phyloP scores from a whole-genome alignment of 2,888 invertebrate genomes.

The Drosophila demipolita region DNA sequence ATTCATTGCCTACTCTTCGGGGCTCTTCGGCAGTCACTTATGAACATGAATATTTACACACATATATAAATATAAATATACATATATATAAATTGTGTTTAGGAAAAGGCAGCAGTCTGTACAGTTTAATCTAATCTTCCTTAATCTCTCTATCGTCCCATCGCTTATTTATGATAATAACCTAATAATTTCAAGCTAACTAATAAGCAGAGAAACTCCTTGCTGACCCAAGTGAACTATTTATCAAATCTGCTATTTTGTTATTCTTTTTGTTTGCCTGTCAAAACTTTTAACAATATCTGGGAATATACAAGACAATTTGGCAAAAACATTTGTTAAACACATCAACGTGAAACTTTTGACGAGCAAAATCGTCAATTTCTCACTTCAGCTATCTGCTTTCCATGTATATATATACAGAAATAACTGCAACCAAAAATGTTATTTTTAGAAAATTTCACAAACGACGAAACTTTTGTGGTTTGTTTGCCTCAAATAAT shows the following conservation, averaged over 20 bases:
- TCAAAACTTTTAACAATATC: constrained; percentile 16
- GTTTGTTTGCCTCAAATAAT: constrained; percentile 53
- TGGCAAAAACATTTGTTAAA: constrained; percentile 34
- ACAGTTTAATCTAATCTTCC: background rate
- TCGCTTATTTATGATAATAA: background rate
- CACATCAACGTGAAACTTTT: constrained; percentile 41
- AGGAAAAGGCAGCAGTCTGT: background rate
- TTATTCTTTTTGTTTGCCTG: background rate
- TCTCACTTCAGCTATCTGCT: background rate
- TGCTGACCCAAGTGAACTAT: background rate
- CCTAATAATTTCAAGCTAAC: background rate
- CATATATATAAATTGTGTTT: background rate
- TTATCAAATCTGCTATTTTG: background rate
- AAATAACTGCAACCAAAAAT: constrained; percentile 12
- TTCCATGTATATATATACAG: background rate
- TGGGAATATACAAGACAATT: constrained; percentile 22
- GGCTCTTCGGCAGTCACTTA: background rate
- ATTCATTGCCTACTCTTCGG: constrained; percentile 25
- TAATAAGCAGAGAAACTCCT: background rate
- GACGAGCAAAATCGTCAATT: background rate
- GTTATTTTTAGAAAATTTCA: constrained; percentile 43
- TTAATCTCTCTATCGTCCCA: background rate
- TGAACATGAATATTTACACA: background rate
- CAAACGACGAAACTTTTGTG: constrained; percentile 40
- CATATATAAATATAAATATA: background rate